phyloP scores from a whole-genome alignment of 2,113 vertebrate genomes.

The Arvicanthis niloticus region DNA sequence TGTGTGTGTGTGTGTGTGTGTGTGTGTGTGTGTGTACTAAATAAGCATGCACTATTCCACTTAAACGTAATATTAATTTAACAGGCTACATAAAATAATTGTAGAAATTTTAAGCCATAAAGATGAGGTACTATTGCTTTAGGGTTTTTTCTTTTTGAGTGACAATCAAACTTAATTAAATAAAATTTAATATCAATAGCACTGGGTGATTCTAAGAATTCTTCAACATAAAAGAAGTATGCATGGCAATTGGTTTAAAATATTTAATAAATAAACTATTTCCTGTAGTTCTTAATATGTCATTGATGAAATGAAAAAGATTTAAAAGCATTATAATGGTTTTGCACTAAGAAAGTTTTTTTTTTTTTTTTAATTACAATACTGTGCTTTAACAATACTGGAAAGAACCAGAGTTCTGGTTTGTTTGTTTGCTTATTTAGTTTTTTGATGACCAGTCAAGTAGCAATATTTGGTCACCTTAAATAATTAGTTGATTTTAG shows the following conservation, averaged over 20 bases:
- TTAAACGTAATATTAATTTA: background rate
- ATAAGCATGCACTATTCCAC: background rate
- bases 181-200: background rate
- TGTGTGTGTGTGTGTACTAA: background rate
- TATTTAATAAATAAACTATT: background rate
- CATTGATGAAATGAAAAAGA: background rate
- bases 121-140: background rate
- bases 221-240: background rate
- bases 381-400: background rate
- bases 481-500: background rate
- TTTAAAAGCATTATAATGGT: background rate
- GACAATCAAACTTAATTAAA: background rate
- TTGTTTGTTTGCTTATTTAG: background rate
- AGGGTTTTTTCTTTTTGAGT: background rate
- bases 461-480: background rate
- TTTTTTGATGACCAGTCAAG: background rate
- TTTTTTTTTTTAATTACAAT: constrained; percentile 31
- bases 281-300: background rate
- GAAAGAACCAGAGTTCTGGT: background rate
- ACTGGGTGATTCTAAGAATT: background rate
- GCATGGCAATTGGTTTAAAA: background rate
- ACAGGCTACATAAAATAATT: background rate
- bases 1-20: background rate
- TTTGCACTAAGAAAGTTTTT: background rate
- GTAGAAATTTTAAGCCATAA: background rate